Percentiles rank a stretch among this genome's conserved stretches.
Conservation (phyloP, 2,113 vertebrate genomes). For the Myrmecophaga tridactyla region DNA sequence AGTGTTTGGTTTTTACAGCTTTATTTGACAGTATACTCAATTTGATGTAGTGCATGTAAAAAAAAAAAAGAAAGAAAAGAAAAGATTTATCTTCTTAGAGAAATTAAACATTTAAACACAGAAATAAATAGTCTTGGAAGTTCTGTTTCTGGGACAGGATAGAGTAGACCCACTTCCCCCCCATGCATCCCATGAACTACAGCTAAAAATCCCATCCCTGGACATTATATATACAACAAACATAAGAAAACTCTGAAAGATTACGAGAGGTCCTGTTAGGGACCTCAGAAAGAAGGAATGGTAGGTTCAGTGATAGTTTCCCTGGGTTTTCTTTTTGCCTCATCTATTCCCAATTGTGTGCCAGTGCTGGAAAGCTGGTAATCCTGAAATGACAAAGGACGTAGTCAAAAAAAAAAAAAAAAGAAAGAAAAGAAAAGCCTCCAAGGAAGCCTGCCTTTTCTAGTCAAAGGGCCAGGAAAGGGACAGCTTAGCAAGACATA, state of each 20-base stretch:
- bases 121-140: not conserved
- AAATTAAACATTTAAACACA: not conserved
- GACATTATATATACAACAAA: not conserved
- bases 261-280: not conserved
- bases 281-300: not conserved
- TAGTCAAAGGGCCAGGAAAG: not conserved
- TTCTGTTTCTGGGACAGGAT: not conserved
- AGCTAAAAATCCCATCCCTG: no score
- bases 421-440: no score
- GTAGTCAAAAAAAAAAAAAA: no score
- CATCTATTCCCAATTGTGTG: not conserved
- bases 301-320: not conserved
- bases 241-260: not conserved
- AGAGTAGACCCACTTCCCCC: not conserved
- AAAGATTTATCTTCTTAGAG: not conserved
- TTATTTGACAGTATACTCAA: not conserved
- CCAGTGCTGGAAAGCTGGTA: not conserved
- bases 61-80: not conserved
- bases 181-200: not conserved
- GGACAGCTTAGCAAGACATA: not conserved
- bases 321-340: not conserved
- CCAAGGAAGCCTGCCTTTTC: fast-evolving
- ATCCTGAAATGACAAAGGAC: not conserved
- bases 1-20: not conserved
- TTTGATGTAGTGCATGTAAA: not conserved